These are phyloP conservation scores for Pseudorhombus dupliciocellatus DNA, from an alignment of 2,113 vertebrate species.

Conservation along the genomic window DNA sequence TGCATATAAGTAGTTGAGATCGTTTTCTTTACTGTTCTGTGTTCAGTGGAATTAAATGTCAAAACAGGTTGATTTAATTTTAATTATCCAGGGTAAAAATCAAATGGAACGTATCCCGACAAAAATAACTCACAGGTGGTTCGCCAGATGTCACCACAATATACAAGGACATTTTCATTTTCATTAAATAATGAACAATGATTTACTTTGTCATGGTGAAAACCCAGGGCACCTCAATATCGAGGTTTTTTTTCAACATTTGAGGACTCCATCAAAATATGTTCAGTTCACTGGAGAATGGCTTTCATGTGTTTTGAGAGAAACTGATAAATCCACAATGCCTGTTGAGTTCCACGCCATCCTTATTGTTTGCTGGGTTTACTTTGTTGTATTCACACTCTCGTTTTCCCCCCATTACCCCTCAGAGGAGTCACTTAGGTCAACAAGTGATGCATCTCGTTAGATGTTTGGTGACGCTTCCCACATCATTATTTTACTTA, in stretches of 20 bases:
- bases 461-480: slow-evolving; percentile 2
- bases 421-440: slow-evolving; percentile 21
- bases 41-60: too few species aligned
- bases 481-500: slow-evolving; percentile 12
- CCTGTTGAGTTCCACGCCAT: slow-evolving; percentile 36
- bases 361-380: slow-evolving; percentile 34
- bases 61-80: slow-evolving; percentile 5
- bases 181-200: not conserved
- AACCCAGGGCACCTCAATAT: not conserved
- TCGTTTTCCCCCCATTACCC: slow-evolving; percentile 25
- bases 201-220: slow-evolving; percentile 4
- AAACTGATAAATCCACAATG: slow-evolving; percentile 8
- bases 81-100: not conserved
- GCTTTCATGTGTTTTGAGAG: slow-evolving; percentile 4
- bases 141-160: slow-evolving; percentile 19
- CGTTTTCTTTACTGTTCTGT: too few species aligned
- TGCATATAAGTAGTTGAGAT: too few species aligned
- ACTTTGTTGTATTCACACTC: slow-evolving; percentile 45
- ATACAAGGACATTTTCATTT: not conserved
- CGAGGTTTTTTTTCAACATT: too few species aligned
- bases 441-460: slow-evolving; percentile 25
- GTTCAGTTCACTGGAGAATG: slow-evolving; percentile 7
- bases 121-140: slow-evolving; percentile 18
- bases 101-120: not conserved
- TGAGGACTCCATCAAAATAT: slow-evolving; percentile 25